phyloP scores from a whole-genome alignment of 2,797 vertebrate species.

The Antrozous pallidus region DNA sequence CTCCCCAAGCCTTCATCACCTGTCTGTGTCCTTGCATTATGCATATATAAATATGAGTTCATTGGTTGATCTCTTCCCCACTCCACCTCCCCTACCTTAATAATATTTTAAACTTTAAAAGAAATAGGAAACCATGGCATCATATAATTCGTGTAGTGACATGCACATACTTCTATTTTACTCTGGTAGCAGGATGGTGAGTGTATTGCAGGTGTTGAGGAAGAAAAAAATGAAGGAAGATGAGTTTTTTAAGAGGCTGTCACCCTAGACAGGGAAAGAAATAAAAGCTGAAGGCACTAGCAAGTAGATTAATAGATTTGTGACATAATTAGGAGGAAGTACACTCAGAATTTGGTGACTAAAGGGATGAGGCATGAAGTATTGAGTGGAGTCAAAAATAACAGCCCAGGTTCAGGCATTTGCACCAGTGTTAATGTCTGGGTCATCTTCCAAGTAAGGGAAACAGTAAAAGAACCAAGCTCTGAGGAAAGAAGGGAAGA shows the following conservation, averaged over 20 bases:
- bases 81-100: neutral
- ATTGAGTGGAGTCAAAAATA: neutral
- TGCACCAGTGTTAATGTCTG: neutral
- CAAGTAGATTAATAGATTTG: neutral
- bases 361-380: neutral
- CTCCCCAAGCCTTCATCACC: no score
- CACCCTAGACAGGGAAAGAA: neutral
- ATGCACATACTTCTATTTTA: neutral
- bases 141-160: neutral
- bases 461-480: neutral
- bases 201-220: neutral
- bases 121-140: neutral
- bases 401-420: neutral
- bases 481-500: neutral
- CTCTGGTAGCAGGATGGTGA: neutral
- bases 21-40: no score
- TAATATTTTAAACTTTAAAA: neutral
- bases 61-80: no score
- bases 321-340: neutral
- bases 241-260: neutral
- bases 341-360: neutral
- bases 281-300: neutral
- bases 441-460: neutral
- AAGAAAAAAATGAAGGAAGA: neutral
- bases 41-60: no score